phyloP scores from a whole-genome alignment of 2,797 vertebrate species.

The Lithobates pipiens region DNA sequence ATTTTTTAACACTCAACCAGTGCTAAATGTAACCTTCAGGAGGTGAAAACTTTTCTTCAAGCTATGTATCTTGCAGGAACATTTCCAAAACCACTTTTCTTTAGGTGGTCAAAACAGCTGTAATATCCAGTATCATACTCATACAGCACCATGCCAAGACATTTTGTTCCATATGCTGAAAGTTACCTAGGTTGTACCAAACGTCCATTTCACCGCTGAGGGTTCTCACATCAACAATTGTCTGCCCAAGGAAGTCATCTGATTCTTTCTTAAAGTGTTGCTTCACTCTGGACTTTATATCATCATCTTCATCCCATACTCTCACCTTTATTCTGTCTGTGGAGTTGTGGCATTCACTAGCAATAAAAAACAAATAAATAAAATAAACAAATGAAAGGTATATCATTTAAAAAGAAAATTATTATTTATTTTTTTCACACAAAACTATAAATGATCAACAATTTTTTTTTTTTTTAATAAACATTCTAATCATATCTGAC shows the following conservation, averaged over 20 bases:
- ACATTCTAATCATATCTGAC: not conserved
- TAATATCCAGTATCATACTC: too few species aligned
- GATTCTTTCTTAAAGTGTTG: slow-evolving; percentile 98
- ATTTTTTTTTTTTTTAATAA: not conserved
- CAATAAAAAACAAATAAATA: slow-evolving; percentile 56
- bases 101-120: too few species aligned
- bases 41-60: too few species aligned
- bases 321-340: slow-evolving; percentile 97
- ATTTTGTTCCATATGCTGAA: not conserved
- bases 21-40: too few species aligned
- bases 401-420: too few species aligned
- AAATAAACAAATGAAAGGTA: too few species aligned
- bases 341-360: slow-evolving; percentile 96
- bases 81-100: too few species aligned
- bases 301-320: slow-evolving; percentile 98
- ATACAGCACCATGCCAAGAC: too few species aligned
- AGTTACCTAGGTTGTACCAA: slow-evolving; percentile 96
- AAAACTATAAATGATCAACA: not conserved
- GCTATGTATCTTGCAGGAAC: too few species aligned
- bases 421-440: not conserved
- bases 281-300: slow-evolving; percentile 97
- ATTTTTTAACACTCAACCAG: too few species aligned
- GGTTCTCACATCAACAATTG: slow-evolving; percentile 97
- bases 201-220: slow-evolving; percentile 98
- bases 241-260: slow-evolving; percentile 96